Conservation (phyloP, 2,113 vertebrate genomes). For the Brachionichthys hirsutus region DNA sequence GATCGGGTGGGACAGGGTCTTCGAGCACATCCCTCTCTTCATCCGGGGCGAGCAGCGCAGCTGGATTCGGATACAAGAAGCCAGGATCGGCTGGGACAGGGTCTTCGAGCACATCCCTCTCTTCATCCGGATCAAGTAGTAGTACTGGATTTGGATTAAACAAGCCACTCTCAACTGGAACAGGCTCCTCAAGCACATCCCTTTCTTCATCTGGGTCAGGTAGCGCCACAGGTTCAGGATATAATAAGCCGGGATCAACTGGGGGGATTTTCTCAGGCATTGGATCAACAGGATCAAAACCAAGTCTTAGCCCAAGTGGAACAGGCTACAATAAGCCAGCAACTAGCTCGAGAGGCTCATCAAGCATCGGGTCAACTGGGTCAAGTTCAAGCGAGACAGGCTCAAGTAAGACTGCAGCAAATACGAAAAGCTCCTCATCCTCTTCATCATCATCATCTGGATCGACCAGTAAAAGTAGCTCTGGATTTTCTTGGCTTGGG, state of each 20-base stretch:
- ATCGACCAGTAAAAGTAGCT: constrained; percentile 4
- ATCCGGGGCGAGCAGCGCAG: constrained; percentile 10
- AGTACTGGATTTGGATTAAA: constrained; percentile 8
- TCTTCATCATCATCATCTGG: constrained; percentile 8
- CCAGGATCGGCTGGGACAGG: constrained; percentile 10
- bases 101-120: constrained; percentile 1
- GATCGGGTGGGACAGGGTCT: constrained; percentile 14
- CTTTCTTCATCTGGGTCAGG: constrained; percentile 5
- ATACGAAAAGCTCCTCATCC: constrained; percentile 7
- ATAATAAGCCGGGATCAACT: constrained; percentile 21
- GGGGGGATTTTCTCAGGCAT: constrained; percentile 4
- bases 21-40: neutral
- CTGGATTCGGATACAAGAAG: constrained; percentile 14
- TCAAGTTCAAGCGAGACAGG: neutral
- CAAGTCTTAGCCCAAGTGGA: constrained; percentile 13
- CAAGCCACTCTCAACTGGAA: constrained; percentile 21
- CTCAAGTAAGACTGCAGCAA: constrained; percentile 29
- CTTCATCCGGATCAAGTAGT: constrained; percentile 3
- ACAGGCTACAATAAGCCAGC: constrained; percentile 18
- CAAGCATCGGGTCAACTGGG: neutral
- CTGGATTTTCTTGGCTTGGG: constrained; percentile 7
- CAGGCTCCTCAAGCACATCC: constrained; percentile 1
- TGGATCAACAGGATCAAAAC: constrained; percentile 4
- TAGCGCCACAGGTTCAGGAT: constrained; percentile 13
- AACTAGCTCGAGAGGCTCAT: neutral